Percentiles rank a stretch among this genome's conserved stretches.
phyloP scores from a whole-genome alignment of 2,113 vertebrate genomes.

The Hystrix brachyura region DNA sequence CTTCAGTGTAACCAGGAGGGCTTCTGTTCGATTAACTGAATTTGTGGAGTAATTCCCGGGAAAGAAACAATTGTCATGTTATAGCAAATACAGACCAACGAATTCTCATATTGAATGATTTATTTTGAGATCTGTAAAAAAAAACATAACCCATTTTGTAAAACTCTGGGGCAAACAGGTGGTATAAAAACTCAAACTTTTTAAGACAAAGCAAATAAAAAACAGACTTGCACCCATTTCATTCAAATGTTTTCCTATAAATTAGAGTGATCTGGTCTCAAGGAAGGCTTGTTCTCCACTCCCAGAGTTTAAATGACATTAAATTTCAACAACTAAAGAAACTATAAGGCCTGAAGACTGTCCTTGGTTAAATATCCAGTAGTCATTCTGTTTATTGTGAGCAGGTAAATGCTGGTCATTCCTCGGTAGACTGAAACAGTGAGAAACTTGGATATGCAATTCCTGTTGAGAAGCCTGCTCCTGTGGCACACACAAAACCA shows the following conservation, averaged over 20 bases:
- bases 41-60: conserved; percentile 1
- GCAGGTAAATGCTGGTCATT: conserved; percentile 67
- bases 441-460: conserved; percentile 59
- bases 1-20: neutral
- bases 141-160: conserved; percentile 8
- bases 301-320: conserved; percentile 69
- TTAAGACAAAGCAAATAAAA: conserved; percentile 75
- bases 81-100: conserved; percentile 54
- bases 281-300: conserved; percentile 14
- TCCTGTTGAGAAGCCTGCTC: neutral
- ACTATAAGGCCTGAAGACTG: conserved; percentile 40
- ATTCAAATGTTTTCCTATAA: conserved; percentile 64
- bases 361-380: conserved; percentile 60
- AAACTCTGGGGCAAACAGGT: conserved; percentile 19
- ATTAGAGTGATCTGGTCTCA: conserved; percentile 58
- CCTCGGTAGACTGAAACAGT: conserved; percentile 56
- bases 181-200: conserved; percentile 71
- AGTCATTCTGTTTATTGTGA: conserved; percentile 56
- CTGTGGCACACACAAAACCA: neutral
- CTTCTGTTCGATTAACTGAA: conserved; percentile 64
- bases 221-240: conserved; percentile 44
- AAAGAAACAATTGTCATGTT: conserved; percentile 52
- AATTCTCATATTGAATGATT: conserved; percentile 69
- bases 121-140: conserved; percentile 59
- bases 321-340: conserved; percentile 63